Conservation (phyloP, 2,888 invertebrate genomes). For the Orthosia gracilis region DNA sequence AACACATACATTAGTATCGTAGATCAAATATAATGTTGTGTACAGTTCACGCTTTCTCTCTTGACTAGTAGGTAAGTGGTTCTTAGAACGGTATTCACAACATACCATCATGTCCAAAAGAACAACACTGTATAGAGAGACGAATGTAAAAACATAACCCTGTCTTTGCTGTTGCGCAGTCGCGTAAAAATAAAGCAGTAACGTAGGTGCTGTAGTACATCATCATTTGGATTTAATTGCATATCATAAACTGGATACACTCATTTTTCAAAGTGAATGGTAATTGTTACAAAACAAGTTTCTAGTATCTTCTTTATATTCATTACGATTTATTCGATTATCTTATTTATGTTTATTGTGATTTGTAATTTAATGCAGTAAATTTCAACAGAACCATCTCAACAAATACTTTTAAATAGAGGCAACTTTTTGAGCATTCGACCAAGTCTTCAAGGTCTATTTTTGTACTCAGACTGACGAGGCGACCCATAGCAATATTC, state of each 20-base stretch:
- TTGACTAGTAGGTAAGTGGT: conserved; percentile 30
- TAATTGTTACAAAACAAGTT: not conserved
- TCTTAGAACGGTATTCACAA: conserved; percentile 43
- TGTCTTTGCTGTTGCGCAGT: no score
- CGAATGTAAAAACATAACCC: not conserved
- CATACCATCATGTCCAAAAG: not conserved
- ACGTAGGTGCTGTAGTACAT: not conserved
- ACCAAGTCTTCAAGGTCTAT: not conserved
- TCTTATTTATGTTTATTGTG: not conserved
- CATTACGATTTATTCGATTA: not conserved
- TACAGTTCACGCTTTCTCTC: conserved; percentile 49
- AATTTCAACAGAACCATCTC: not conserved
- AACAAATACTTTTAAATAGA: not conserved
- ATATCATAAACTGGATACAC: not conserved
- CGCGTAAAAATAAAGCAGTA: not conserved
- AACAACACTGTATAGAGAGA: not conserved
- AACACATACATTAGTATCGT: conserved; percentile 4
- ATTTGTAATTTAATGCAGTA: not conserved
- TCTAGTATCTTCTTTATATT: not conserved
- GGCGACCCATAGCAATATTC: not conserved
- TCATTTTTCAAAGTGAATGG: not conserved
- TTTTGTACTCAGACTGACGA: conserved; percentile 3
- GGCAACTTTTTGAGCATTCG: not conserved
- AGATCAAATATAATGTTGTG: conserved; percentile 14
- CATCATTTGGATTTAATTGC: not conserved